Conservation (phyloP, 2,797 vertebrate species). For the Lutjanus campechanus region DNA sequence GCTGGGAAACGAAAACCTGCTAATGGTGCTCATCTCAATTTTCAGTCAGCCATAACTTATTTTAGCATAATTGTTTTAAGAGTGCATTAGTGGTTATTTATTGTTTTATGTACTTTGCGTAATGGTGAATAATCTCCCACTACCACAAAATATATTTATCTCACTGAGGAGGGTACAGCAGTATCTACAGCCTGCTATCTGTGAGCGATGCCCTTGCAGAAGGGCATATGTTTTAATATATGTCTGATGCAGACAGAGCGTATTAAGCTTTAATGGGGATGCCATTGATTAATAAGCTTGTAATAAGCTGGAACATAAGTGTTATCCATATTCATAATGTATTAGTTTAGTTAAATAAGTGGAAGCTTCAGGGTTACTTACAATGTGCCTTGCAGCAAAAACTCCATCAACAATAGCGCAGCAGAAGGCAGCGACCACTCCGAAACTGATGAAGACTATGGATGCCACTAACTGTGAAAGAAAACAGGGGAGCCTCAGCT, state of each 20-base stretch:
- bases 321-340: slow-evolving; percentile 41
- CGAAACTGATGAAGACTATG: slow-evolving; percentile 99
- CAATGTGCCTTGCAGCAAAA: slow-evolving; percentile 97
- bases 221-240: slow-evolving; percentile 11
- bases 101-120: slow-evolving; percentile 48
- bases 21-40: slow-evolving; percentile 45
- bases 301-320: neutral
- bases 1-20: slow-evolving; percentile 38
- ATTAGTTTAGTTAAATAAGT: slow-evolving; percentile 30
- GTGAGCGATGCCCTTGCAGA: slow-evolving; percentile 16
- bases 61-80: slow-evolving; percentile 59
- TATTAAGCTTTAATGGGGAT: slow-evolving; percentile 34
- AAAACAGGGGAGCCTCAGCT: slow-evolving; percentile 34
- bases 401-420: slow-evolving; percentile 98
- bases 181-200: slow-evolving; percentile 10
- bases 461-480: slow-evolving; percentile 94
- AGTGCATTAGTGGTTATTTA: slow-evolving; percentile 66
- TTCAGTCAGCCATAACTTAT: slow-evolving; percentile 30
- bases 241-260: slow-evolving; percentile 5
- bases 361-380: slow-evolving; percentile 85
- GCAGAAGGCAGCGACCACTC: slow-evolving; percentile 98
- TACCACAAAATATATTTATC: slow-evolving; percentile 40
- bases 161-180: slow-evolving; percentile 30
- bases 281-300: slow-evolving; percentile 40
- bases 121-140: slow-evolving; percentile 28